Percentiles rank a stretch among this genome's conserved stretches.
These are phyloP conservation scores for Philereme vetulata DNA, from an alignment of 2,888 invertebrate species.

Conservation along the genomic window DNA sequence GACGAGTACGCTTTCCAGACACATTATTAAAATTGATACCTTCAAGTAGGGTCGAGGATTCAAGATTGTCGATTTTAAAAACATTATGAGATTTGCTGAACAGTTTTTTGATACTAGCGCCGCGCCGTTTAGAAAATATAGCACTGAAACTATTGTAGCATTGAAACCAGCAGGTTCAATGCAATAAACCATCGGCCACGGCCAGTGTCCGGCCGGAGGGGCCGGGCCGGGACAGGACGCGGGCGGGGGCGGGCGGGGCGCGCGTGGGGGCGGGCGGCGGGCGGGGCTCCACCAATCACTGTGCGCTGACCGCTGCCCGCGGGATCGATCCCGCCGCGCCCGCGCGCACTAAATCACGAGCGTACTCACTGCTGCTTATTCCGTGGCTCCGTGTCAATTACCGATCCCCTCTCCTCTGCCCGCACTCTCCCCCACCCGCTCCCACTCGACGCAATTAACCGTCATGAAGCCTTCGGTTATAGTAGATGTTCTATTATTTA, in stretches of 20 bases:
- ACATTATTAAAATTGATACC: too few species aligned
- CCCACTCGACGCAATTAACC: slow-evolving; percentile 16
- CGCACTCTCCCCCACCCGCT: slow-evolving; percentile 33
- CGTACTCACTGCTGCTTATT: not conserved
- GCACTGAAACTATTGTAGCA: too few species aligned
- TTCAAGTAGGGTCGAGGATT: too few species aligned
- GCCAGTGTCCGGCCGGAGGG: not conserved
- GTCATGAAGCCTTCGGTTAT: not conserved
- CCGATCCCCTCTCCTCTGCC: slow-evolving; percentile 26
- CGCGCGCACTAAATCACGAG: slow-evolving; percentile 24
- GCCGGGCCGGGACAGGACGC: slow-evolving; percentile 25
- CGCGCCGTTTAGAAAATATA: too few species aligned
- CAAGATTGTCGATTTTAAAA: too few species aligned
- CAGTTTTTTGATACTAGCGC: too few species aligned
- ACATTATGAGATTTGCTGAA: too few species aligned
- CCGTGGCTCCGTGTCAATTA: slow-evolving; percentile 26
- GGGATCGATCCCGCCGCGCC: slow-evolving; percentile 29
- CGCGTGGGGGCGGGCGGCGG: slow-evolving; percentile 34
- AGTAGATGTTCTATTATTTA: not conserved
- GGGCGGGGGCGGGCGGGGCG: slow-evolving; percentile 19
- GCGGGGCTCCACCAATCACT: slow-evolving; percentile 48
- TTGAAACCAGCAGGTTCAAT: too few species aligned
- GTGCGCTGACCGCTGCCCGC: slow-evolving; percentile 48
- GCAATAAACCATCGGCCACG: not conserved
- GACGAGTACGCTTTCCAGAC: too few species aligned